These are phyloP conservation scores for Drosophila anceps DNA, from an alignment of 2,888 invertebrate genomes.

Conservation along the genomic window DNA sequence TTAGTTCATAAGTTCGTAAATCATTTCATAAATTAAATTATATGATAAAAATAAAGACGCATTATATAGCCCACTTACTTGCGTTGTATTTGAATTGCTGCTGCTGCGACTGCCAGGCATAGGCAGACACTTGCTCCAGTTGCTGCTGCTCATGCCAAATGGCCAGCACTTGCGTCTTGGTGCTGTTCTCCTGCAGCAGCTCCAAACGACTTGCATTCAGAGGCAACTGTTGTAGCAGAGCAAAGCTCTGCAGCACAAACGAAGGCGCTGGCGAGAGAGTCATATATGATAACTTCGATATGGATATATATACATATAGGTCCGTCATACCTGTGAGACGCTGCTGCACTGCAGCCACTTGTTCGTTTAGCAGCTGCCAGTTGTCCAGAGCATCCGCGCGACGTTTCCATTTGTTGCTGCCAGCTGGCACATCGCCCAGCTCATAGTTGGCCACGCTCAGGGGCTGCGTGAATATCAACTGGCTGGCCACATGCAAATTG, in stretches of 20 bases:
- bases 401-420: constrained; percentile 47
- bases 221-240: constrained; percentile 71
- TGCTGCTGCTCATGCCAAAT: constrained; percentile 47
- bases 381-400: constrained; percentile 13
- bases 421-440: constrained; percentile 27
- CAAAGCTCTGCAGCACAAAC: constrained; percentile 74
- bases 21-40: constrained; percentile 40
- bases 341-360: constrained; percentile 57
- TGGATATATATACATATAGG: neutral
- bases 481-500: constrained; percentile 73
- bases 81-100: constrained; percentile 64
- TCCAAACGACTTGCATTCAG: constrained; percentile 60
- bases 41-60: constrained; percentile 64
- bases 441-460: constrained; percentile 71
- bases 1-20: constrained; percentile 56
- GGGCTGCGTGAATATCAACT: constrained; percentile 75
- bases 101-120: constrained; percentile 68
- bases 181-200: constrained; percentile 47
- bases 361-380: constrained; percentile 44
- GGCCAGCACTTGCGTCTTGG: constrained; percentile 64
- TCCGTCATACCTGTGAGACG: constrained; percentile 63
- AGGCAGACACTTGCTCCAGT: constrained; percentile 47
- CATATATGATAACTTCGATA: neutral
- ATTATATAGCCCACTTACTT: constrained; percentile 73
- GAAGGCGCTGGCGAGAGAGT: constrained; percentile 37